Base-by-base conservation (phyloP, 2,888 invertebrate genomes). In the Tipula confusa region DNA sequence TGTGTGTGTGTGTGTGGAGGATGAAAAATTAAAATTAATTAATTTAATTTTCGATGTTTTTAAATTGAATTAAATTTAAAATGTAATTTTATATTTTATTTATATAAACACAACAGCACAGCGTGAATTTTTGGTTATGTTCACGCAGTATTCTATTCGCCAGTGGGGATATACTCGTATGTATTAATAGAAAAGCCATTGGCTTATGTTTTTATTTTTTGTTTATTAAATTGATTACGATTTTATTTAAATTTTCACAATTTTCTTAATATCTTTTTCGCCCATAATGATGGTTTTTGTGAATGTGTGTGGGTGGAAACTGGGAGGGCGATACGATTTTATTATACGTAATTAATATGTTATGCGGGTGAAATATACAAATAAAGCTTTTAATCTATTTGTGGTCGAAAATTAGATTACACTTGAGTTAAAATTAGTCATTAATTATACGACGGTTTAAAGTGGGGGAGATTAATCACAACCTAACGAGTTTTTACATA, bases 201-300 rank as follows among this genome's bases (percentile, higher is more conserved):
- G 43, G 36, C 11, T 36, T 43, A n/a, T n/a, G 15, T 15, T 43
- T 43, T 43, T 33, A 5, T 43, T 43, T 24, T 24, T 3, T 24
- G 9, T 64, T 64, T 64, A 64, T 64, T 18, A 64, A 64, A 64
- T 64, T 64, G 64, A 64, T 64, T 64, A 64, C 64, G 64, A 64
- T 64, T 64, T 64, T 64, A 64, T 64, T 64, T 64, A 64, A 64
- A 64, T 64, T 64, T n/a, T 64, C 18, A 64, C 64, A 64, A 64
- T 24, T 64, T 64, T 64, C 64, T 64, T 64, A 64, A 64, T 64
- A 9, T 24, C 64, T 24, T 64, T 64, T 24, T 18, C 11, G 24
- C 64, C 24, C 64, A 64, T 24, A 64, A 24, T 18, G 64, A 64
- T 64, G 24, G 33, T 11, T 33, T 33, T 33, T 64, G 24, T 64